Base-by-base conservation (phyloP, 35 echinoderm and acorn worm species). In the Heliocidaris erythrogramma region DNA sequence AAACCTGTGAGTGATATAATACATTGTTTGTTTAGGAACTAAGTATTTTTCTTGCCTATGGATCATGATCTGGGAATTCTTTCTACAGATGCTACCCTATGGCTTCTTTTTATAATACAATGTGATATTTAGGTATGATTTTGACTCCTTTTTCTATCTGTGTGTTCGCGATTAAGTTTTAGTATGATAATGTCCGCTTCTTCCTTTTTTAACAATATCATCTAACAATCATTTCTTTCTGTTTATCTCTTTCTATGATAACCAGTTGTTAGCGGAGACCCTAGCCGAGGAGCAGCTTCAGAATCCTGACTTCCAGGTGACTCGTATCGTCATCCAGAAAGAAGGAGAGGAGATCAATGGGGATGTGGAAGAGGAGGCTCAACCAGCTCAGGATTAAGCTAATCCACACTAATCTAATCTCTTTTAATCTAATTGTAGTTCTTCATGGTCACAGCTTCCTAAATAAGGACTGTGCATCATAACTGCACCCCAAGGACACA, bases 251-350 rank as follows among this genome's bases (percentile, higher is more conserved):
- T 94, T 90, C 48, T 49, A 24, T 60, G 49, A 92, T 94, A 42
- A 49, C 56, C 87, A 97, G 97, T 52, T 96, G 32, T 91, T 97
- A 69, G 97, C 97, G 32, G 95, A 97, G 50, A 94, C 97, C 42
- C 32, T 97, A 48, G 94, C 95, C 16, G 97, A 97, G 78, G 97
- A 96, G 86, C 93, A 96, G 85, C 65, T 32, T 49, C 90, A 88
- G 29, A 97, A 97, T 86, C 97, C 97, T 71, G 97, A 97, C 84
- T 96, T 97, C 85, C 96, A 93, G 17, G 95, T 97, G 11, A 97
- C 97, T 4, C 96, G 95, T 48, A 95, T 97, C 16, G 97, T 97
- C 88, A 94, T 97, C 49, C 97, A 97, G 90, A 97, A 97, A 84
- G 97, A 97, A 95, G 97, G 97, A 32, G 97, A 97, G 59, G 97